A percentile compares a stretch with the other conserved stretches of the same genome.
Evolutionary conservation across 2,113 vertebrate genomes (phyloP).

Genomic region (Pelmatolapia mariae): DNA sequence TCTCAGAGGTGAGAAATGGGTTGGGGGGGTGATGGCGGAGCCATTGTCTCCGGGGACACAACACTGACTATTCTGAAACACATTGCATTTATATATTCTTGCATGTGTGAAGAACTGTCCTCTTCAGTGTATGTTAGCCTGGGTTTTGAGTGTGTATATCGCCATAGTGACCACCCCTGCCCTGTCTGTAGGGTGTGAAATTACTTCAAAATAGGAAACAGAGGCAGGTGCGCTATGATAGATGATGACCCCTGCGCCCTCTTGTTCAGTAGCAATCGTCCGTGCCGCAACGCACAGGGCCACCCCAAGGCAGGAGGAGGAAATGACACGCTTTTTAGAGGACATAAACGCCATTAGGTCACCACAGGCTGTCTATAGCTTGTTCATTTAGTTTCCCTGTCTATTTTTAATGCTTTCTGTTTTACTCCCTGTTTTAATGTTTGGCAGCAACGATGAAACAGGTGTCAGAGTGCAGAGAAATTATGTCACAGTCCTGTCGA

Average conservation of each 20-base stretch:
- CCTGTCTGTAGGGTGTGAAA: constrained; percentile 81
- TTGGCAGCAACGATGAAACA: constrained; percentile 37
- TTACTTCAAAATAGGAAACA: constrained; percentile 83
- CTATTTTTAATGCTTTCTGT: not conserved
- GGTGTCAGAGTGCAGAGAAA: constrained; percentile 70
- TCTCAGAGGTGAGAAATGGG: constrained; percentile 37
- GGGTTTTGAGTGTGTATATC: not conserved
- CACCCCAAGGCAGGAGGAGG: constrained; percentile 76
- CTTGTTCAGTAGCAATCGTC: constrained; percentile 67
- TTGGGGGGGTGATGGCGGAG: not conserved
- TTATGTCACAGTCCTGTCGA: constrained; percentile 22
- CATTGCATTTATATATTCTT: not conserved
- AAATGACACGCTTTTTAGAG: constrained; percentile 64
- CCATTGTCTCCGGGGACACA: constrained; percentile 12
- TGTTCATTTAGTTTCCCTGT: not conserved
- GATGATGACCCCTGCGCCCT: constrained; percentile 72
- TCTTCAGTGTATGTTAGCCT: not conserved
- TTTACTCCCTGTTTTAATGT: not conserved
- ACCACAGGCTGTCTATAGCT: constrained; percentile 65
- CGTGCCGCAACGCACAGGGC: constrained; percentile 66
- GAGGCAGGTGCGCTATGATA: constrained; percentile 76
- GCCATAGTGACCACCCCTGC: constrained; percentile 71
- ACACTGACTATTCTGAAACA: not conserved
- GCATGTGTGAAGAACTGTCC: not conserved
- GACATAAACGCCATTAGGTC: constrained; percentile 65